phyloP scores from a whole-genome alignment of 2,113 vertebrate species.

The Talpa occidentalis region DNA sequence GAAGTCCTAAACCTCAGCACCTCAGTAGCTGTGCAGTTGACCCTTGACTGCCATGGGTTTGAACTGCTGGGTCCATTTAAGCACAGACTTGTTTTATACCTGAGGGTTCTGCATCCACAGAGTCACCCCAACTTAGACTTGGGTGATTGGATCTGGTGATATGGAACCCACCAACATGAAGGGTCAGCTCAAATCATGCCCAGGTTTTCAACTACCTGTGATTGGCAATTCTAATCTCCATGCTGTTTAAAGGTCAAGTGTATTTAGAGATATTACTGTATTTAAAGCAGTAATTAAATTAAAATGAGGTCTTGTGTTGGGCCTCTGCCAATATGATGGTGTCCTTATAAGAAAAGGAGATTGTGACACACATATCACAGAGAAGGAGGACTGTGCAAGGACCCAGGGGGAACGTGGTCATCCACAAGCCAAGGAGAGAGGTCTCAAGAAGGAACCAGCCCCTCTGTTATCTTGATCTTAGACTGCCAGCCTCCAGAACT shows the following conservation, averaged over 20 bases:
- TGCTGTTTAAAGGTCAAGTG: too few relatives aligned
- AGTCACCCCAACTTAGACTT: too few relatives aligned
- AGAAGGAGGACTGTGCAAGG: neutral
- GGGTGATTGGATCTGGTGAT: too few relatives aligned
- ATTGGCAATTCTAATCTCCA: too few relatives aligned
- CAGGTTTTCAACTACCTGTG: too few relatives aligned
- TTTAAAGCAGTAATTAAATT: neutral
- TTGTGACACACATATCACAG: neutral
- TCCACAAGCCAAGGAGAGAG: neutral
- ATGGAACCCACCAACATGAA: too few relatives aligned
- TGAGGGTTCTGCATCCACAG: too few relatives aligned
- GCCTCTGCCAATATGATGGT: neutral
- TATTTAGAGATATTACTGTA: neutral
- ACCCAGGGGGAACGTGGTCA: neutral
- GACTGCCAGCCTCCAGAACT: neutral
- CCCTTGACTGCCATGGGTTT: too few relatives aligned
- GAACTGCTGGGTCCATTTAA: too few relatives aligned
- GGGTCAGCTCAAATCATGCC: too few relatives aligned
- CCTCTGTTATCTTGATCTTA: neutral
- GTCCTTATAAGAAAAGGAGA: neutral
- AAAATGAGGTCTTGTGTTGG: neutral
- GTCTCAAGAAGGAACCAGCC: neutral
- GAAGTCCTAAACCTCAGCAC: neutral
- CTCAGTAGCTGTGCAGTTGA: neutral
- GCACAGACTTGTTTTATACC: too few relatives aligned